A percentile compares a stretch with the other conserved stretches of the same genome.
These are phyloP conservation scores for Brachionus angularis DNA, from an alignment of 1,140 invertebrate species.

Conservation along the genomic window DNA sequence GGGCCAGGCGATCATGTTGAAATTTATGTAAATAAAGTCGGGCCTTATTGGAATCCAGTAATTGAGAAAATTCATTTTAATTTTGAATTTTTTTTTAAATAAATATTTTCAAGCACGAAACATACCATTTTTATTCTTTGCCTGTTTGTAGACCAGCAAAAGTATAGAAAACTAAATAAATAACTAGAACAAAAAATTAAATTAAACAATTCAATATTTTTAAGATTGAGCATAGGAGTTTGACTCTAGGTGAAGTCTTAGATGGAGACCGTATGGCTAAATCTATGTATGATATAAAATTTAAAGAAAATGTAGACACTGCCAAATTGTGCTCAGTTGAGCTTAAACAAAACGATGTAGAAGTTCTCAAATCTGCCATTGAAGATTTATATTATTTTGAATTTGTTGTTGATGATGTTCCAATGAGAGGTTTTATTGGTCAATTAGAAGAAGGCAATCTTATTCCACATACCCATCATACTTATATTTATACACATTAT, in stretches of 20 bases:
- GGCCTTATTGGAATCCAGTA: slow-evolving; percentile 62
- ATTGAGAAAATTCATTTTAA: neutral
- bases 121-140: slow-evolving; percentile 62
- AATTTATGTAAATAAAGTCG: slow-evolving; percentile 63
- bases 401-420: slow-evolving; percentile 62
- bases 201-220: slow-evolving; percentile 37
- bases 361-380: slow-evolving; percentile 58
- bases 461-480: slow-evolving; percentile 61
- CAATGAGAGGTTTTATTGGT: slow-evolving; percentile 61
- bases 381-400: slow-evolving; percentile 64
- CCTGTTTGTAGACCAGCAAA: slow-evolving; percentile 61
- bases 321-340: slow-evolving; percentile 58
- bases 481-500: slow-evolving; percentile 60
- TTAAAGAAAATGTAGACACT: slow-evolving; percentile 53
- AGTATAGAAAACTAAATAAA: slow-evolving; percentile 50
- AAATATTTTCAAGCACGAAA: slow-evolving; percentile 57
- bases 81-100: neutral
- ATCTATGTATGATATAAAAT: slow-evolving; percentile 60
- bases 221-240: slow-evolving; percentile 61
- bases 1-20: slow-evolving; percentile 48
- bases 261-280: slow-evolving; percentile 63
- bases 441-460: slow-evolving; percentile 61
- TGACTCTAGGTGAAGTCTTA: slow-evolving; percentile 61
- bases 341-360: slow-evolving; percentile 56
- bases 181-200: slow-evolving; percentile 35